These are phyloP conservation scores for Hipparchia semele DNA, from an alignment of 2,888 invertebrate species.

Conservation along the genomic window DNA sequence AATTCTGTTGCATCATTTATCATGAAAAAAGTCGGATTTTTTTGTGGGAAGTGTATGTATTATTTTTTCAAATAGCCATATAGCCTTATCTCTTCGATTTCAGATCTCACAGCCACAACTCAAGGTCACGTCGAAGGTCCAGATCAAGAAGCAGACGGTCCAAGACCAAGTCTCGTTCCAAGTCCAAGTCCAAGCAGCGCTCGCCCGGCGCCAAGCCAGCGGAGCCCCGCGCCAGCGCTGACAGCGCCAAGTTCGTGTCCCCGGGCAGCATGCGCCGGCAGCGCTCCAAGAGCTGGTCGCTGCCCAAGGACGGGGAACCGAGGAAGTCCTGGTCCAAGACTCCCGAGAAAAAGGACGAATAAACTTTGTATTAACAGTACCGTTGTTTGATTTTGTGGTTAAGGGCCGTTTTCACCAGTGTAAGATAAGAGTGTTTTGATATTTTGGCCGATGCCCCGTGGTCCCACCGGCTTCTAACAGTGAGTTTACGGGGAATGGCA, in stretches of 20 bases:
- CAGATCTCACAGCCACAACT: slow-evolving; percentile 65
- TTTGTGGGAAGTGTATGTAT: too few species aligned
- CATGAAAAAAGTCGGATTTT: too few species aligned
- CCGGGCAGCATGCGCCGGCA: slow-evolving; percentile 45
- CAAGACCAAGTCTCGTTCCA: slow-evolving; percentile 51
- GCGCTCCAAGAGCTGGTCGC: slow-evolving; percentile 85
- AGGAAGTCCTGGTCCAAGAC: slow-evolving; percentile 82
- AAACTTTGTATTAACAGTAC: neutral
- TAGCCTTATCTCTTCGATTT: slow-evolving; percentile 14
- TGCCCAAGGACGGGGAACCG: slow-evolving; percentile 75
- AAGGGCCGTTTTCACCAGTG: too few species aligned
- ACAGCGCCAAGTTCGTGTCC: slow-evolving; percentile 20
- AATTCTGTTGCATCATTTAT: too few species aligned
- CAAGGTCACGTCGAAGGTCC: slow-evolving; percentile 57
- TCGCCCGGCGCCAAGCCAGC: slow-evolving; percentile 35
- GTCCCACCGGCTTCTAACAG: too few species aligned
- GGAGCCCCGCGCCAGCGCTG: slow-evolving; percentile 25
- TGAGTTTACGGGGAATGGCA: too few species aligned
- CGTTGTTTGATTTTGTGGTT: neutral
- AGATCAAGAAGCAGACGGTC: slow-evolving; percentile 52
- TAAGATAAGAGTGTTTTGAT: too few species aligned
- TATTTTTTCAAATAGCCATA: too few species aligned
- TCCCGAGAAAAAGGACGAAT: slow-evolving; percentile 53
- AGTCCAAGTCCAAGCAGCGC: slow-evolving; percentile 45
- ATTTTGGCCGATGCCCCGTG: too few species aligned